A percentile compares a stretch with the other conserved stretches of the same genome.
phyloP scores from a whole-genome alignment of 2,888 invertebrate species.

The Eumacrocentrus americanus region DNA sequence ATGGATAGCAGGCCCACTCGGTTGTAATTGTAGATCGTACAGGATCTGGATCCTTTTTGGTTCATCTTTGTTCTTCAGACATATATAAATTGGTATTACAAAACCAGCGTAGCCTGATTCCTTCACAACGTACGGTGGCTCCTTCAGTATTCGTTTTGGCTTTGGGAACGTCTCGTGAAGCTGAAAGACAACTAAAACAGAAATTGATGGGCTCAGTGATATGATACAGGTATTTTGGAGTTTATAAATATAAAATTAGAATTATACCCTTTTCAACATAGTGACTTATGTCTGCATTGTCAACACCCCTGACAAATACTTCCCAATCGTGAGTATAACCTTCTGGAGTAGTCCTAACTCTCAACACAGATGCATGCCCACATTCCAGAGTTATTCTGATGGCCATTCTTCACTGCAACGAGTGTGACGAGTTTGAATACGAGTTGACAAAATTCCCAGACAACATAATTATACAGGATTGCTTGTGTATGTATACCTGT shows the following conservation, averaged over 20 bases:
- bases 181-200: conserved; percentile 78
- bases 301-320: conserved; percentile 88
- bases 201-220: too few relatives aligned
- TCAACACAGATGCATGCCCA: conserved; percentile 86
- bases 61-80: conserved; percentile 86
- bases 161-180: conserved; percentile 92
- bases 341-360: conserved; percentile 81
- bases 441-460: too few relatives aligned
- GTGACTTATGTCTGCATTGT: conserved; percentile 84
- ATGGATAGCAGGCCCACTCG: conserved; percentile 74
- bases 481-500: neutral
- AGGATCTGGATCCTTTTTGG: conserved; percentile 82
- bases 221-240: too few relatives aligned
- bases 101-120: conserved; percentile 98
- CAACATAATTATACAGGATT: too few relatives aligned
- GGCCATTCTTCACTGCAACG: conserved; percentile 65
- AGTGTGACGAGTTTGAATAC: too few relatives aligned
- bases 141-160: conserved; percentile 88
- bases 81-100: conserved; percentile 85
- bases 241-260: too few relatives aligned
- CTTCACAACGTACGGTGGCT: conserved; percentile 87
- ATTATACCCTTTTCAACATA: conserved; percentile 85
- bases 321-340: conserved; percentile 99
- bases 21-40: conserved; percentile 86
- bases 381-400: conserved; percentile 87